Evolutionary conservation across 2,113 vertebrate genomes (phyloP).

Genomic region (Serranochromis macrocephalus): DNA sequence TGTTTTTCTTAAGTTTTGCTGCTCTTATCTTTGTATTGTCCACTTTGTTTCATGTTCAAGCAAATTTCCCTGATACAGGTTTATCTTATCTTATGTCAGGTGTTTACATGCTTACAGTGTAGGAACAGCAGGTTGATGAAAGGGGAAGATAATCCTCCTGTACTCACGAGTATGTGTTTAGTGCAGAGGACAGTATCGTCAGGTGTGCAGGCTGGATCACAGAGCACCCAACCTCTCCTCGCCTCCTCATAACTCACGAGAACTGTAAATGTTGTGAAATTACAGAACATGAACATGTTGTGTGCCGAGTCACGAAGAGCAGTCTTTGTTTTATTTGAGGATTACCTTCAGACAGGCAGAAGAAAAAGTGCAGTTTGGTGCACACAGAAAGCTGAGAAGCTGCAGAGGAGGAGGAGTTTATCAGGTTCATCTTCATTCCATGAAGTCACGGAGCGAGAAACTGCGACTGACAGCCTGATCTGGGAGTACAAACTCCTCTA

Average conservation of each 20-base stretch:
- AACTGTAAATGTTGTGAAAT: background rate
- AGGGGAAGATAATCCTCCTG: background rate
- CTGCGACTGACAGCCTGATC: background rate
- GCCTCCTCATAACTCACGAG: background rate
- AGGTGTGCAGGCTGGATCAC: background rate
- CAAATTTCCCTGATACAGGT: background rate
- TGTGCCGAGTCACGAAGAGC: background rate
- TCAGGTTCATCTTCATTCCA: background rate
- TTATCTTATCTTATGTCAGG: background rate
- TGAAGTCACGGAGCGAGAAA: background rate
- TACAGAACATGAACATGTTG: background rate
- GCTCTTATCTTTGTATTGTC: background rate
- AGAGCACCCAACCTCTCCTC: fast-evolving
- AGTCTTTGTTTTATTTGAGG: background rate
- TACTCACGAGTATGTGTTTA: background rate
- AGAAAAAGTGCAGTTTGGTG: background rate
- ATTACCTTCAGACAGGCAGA: background rate
- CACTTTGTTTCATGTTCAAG: background rate
- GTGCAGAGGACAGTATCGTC: fast-evolving
- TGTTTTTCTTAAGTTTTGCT: background rate
- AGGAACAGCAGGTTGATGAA: fast-evolving
- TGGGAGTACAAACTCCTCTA: background rate
- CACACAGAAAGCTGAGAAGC: background rate
- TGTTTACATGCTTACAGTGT: background rate
- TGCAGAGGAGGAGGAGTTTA: background rate